Evolutionary conservation across 1,140 invertebrate species (phyloP), one percentile per base, ranked within the genome.

Genomic region (Tetragonula clypearis): DNA sequence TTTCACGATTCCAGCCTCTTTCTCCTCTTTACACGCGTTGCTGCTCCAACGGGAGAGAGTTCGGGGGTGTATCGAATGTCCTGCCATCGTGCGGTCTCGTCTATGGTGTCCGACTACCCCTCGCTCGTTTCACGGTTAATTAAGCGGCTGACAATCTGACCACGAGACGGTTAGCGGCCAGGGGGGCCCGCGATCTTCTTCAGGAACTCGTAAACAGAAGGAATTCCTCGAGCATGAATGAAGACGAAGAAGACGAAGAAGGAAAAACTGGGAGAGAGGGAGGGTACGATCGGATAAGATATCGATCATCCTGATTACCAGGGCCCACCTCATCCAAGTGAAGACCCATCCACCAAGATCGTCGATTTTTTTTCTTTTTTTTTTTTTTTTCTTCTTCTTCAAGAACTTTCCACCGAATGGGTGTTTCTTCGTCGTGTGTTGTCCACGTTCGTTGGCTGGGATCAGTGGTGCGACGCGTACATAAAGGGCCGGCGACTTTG

Each of bases 51-150:
- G 49, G 71, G 86, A 88, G 85, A 88, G 86, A 78, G 75, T 91
- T 90, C 88, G 92, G 91, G 94, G 93, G 94, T 95, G 94, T 95
- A 95, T 95, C 94, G 91, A 94, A 93, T 95, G 92, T 94, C 94
- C 91, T 94, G 90, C 90, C 90, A 92, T 92, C 86, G 82, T 92
- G 92, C 92, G 92, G 91, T 92, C 91, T 92, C 89, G 90, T 93
- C 92, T 93, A 93, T 87, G 91, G 92, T 94, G 92, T 94, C 93
- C 93, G 87, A 89, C 92, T 93, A 94, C 93, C 93, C 93, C 91
- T 91, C 93, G 91, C 94, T 94, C 94, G 93, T 95, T 95, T 95
- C 94, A 95, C 94, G 94, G 91, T 95, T 95, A 95, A 95, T 95
- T 95, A 95, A 94, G 84, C 93, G 86, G 85, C 93, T 94, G 94